Evolutionary conservation across 2,113 vertebrate species (phyloP), one percentile per base, ranked within the genome.

Genomic region (Bungarus multicinctus): DNA sequence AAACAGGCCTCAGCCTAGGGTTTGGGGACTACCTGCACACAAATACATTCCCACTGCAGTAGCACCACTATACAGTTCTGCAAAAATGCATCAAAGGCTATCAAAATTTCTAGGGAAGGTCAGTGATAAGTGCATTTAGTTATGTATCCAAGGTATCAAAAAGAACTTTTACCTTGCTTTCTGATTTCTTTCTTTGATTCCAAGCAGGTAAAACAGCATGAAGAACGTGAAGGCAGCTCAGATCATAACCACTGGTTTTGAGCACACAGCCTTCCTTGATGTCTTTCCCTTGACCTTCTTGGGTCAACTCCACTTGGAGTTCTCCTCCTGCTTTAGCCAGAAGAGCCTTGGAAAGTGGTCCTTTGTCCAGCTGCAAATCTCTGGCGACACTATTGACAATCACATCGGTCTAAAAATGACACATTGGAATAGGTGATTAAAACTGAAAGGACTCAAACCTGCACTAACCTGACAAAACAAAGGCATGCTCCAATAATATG

Each of bases 311-410:
- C 0, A 0, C 14, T 95, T 99, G 98, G 85, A 99, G 98, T 53
- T 97, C 69, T 1, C 97, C 95, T 18, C 99, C 99, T 14, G 98
- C 98, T 87, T 94, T 97, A 0, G 1, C 9, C 1, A 98, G 94
- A 94, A 99, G 95, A 74, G 98, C 98, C 27, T 18, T 93, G 87
- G 98, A 97, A 25, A 99, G 96, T 0, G 93, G 97, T 2, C 98
- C 98, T n/a, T 0, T 95, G 1, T 85, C 8, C n/a, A 99, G 98
- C 0, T 3, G 2, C 57, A 99, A 97, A 91, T 98, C 95, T 34
- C 0, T 5, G 64, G 93, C 11, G 52, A 98, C 88, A 0, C 97
- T 98, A 95, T 98, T 97, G 60, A 99, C 98, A 3, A 98, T 91
- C 27, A 98, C 87, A 0, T 98, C 97, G 0, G 98, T 98, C 99